These are phyloP conservation scores for Nesometra sesokonis DNA, from an alignment of 35 echinoderm and acorn worm species.

Conservation along the genomic window DNA sequence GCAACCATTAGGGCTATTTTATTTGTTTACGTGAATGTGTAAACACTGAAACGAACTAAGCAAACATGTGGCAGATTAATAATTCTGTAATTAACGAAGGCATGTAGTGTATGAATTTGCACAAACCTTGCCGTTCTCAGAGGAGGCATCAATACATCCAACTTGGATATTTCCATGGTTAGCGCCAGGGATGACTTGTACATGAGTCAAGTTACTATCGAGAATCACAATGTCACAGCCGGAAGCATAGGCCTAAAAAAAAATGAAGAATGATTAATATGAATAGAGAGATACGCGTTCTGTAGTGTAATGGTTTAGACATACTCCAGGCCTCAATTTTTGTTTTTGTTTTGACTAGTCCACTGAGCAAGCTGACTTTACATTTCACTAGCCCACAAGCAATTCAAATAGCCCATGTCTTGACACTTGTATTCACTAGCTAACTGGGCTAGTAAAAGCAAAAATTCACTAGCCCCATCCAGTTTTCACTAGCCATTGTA, in stretches of 20 bases:
- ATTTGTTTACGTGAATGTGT: too few relatives aligned
- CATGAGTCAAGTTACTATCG: constrained; percentile 73
- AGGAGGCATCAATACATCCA: constrained; percentile 92
- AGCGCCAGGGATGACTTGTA: constrained; percentile 86
- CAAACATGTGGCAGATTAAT: background rate
- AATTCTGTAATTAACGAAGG: background rate
- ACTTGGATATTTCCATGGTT: constrained; percentile 98
- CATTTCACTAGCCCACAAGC: too few relatives aligned
- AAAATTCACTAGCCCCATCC: background rate
- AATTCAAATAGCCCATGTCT: too few relatives aligned
- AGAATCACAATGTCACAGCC: constrained; percentile 96
- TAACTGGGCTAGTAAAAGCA: too few relatives aligned
- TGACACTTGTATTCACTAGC: too few relatives aligned
- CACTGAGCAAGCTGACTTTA: background rate
- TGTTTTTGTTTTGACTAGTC: too few relatives aligned
- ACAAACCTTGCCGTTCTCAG: constrained; percentile 92
- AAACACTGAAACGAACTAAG: background rate
- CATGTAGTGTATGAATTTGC: background rate
- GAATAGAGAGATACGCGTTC: background rate
- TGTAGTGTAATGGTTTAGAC: background rate
- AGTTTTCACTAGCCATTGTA: too few relatives aligned
- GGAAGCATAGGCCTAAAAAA: constrained; percentile 76
- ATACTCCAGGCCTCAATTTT: too few relatives aligned
- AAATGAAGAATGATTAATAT: background rate
- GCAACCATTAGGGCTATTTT: too few relatives aligned